These are phyloP conservation scores for Phoenicopterus ruber DNA, from an alignment of 2,113 vertebrate genomes.

Conservation along the genomic window DNA sequence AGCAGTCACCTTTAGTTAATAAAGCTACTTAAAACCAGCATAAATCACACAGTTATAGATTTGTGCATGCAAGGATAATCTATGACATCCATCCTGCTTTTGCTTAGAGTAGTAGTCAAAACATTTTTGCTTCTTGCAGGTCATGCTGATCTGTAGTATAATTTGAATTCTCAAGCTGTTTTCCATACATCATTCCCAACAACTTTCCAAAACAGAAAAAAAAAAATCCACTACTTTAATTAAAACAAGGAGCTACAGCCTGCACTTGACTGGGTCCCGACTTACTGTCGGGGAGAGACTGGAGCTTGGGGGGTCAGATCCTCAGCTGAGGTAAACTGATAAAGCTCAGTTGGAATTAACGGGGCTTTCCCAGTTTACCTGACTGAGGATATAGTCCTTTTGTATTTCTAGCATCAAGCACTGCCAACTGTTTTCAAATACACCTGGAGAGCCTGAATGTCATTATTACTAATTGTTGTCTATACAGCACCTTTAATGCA, in stretches of 20 bases:
- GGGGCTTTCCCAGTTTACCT: neutral
- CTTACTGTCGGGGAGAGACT: neutral
- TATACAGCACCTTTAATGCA: slow-evolving; percentile 24
- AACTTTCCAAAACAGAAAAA: slow-evolving; percentile 44
- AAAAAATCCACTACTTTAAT: slow-evolving; percentile 33
- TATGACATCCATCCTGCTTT: slow-evolving; percentile 49
- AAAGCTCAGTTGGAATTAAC: neutral
- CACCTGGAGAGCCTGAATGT: slow-evolving; percentile 12
- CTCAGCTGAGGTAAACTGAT: neutral
- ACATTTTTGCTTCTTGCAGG: slow-evolving; percentile 62
- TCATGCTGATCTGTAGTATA: slow-evolving; percentile 43
- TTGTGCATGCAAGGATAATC: neutral
- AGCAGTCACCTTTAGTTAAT: neutral
- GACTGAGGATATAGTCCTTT: neutral
- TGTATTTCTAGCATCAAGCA: neutral
- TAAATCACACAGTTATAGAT: neutral
- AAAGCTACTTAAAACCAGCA: slow-evolving; percentile 28
- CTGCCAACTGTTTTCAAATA: slow-evolving; percentile 24
- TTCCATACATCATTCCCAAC: slow-evolving; percentile 33
- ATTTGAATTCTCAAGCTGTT: slow-evolving; percentile 70
- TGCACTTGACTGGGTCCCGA: neutral
- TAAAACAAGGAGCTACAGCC: neutral
- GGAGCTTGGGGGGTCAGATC: neutral
- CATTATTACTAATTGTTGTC: slow-evolving; percentile 6
- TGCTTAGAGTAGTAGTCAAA: slow-evolving; percentile 61